Percentiles rank a stretch among this genome's conserved stretches.
phyloP scores from a whole-genome alignment of 2,113 vertebrate genomes.

The Vidua macroura region DNA sequence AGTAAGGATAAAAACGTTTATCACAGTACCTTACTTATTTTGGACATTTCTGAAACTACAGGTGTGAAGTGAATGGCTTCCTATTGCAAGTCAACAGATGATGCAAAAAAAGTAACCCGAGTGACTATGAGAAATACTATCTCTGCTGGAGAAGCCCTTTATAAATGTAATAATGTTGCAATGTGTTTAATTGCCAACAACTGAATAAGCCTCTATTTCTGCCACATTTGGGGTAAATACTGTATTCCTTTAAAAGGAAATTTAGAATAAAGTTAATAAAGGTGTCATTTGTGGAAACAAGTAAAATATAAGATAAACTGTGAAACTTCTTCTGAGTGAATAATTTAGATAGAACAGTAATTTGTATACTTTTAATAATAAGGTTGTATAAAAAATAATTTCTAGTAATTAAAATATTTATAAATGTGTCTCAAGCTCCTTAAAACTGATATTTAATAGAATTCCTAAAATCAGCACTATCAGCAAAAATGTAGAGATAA shows the following conservation, averaged over 20 bases:
- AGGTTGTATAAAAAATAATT: neutral
- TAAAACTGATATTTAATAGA: neutral
- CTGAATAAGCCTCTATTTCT: neutral
- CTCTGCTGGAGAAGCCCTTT: slow-evolving; percentile 37
- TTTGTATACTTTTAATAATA: neutral
- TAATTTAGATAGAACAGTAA: neutral
- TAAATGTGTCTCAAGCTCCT: neutral
- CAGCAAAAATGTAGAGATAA: neutral
- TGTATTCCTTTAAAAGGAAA: neutral
- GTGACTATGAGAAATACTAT: slow-evolving; percentile 67
- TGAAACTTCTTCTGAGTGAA: neutral
- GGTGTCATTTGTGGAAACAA: neutral
- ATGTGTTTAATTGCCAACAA: slow-evolving; percentile 26
- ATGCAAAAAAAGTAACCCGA: slow-evolving; percentile 64
- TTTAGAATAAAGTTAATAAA: neutral
- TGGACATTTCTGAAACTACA: neutral
- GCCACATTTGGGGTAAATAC: neutral
- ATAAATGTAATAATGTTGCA: slow-evolving; percentile 61
- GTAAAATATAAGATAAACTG: neutral
- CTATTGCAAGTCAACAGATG: neutral
- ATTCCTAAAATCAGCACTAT: neutral
- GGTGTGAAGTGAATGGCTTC: neutral
- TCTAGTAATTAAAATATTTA: neutral
- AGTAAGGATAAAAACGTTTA: neutral
- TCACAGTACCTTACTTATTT: neutral